Conservation (phyloP, 2,888 invertebrate species). For the Tenthredo scrophulariae region DNA sequence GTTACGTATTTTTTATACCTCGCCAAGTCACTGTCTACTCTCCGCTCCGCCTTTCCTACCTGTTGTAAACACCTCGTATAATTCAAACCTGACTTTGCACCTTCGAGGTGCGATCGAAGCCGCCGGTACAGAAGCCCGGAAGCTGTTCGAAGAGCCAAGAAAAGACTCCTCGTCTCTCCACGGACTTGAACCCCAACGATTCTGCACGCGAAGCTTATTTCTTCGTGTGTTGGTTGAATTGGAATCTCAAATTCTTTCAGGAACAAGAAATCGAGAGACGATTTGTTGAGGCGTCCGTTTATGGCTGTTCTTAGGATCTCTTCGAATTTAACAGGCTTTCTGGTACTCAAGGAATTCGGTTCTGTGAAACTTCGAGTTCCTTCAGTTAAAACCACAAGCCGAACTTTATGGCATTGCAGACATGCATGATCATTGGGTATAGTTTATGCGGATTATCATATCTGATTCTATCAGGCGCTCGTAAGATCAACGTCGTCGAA, state of each 20-base stretch:
- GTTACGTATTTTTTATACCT: constrained; percentile 74
- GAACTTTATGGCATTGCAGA: not conserved
- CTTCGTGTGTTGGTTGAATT: not conserved
- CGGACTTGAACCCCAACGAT: not conserved
- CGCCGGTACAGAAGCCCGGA: not conserved
- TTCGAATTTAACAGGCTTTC: not conserved
- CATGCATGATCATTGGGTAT: not conserved
- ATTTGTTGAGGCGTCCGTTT: not conserved
- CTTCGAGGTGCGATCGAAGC: constrained; percentile 19
- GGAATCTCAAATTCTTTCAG: not conserved
- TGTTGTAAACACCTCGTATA: constrained; percentile 38
- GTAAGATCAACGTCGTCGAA: constrained; percentile 22
- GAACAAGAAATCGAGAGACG: not conserved
- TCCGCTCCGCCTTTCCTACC: constrained; percentile 72
- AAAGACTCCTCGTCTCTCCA: not conserved
- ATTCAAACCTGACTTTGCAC: constrained; percentile 2
- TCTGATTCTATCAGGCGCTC: constrained; percentile 1
- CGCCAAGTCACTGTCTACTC: constrained; percentile 75
- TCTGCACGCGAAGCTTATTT: not conserved
- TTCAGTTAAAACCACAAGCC: not conserved
- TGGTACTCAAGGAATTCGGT: not conserved
- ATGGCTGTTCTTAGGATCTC: not conserved
- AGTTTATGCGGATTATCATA: not conserved
- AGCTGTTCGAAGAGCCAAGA: not conserved
- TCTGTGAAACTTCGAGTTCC: not conserved